Evolutionary conservation across 2,888 invertebrate species (phyloP).

Genomic region (Capitulum mitella): DNA sequence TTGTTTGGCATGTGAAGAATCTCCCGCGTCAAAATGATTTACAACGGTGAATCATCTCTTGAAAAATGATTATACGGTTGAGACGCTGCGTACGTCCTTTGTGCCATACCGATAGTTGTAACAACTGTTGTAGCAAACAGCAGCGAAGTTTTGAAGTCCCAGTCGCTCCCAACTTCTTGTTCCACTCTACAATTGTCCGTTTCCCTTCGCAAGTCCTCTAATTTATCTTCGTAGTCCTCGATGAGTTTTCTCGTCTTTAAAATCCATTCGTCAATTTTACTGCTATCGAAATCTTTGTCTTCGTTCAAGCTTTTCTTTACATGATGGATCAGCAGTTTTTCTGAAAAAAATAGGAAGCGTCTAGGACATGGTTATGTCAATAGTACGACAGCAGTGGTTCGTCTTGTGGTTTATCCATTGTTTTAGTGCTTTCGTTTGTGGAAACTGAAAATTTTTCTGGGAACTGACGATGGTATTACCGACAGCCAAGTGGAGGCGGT

Average conservation of each 20-base stretch:
- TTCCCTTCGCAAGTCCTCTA: conserved; percentile 63
- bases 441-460: background rate
- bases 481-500: too few relatives aligned
- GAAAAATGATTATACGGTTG: too few relatives aligned
- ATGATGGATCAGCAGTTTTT: background rate
- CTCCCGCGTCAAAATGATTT: too few relatives aligned
- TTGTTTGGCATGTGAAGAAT: too few relatives aligned
- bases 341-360: background rate
- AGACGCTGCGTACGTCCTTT: too few relatives aligned
- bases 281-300: conserved; percentile 71
- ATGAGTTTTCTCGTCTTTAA: too few relatives aligned
- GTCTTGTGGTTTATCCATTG: too few relatives aligned
- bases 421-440: background rate
- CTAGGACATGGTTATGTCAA: too few relatives aligned
- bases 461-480: too few relatives aligned
- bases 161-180: conserved; percentile 47
- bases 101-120: conserved; percentile 72
- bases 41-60: too few relatives aligned
- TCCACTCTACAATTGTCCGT: conserved; percentile 42
- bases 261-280: conserved; percentile 72
- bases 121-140: conserved; percentile 78
- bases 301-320: conserved; percentile 47
- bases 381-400: too few relatives aligned
- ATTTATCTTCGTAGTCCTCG: conserved; percentile 67
- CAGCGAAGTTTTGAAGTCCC: conserved; percentile 75